Base-by-base conservation (phyloP, 2,888 invertebrate genomes). In the Clanis bilineata region DNA sequence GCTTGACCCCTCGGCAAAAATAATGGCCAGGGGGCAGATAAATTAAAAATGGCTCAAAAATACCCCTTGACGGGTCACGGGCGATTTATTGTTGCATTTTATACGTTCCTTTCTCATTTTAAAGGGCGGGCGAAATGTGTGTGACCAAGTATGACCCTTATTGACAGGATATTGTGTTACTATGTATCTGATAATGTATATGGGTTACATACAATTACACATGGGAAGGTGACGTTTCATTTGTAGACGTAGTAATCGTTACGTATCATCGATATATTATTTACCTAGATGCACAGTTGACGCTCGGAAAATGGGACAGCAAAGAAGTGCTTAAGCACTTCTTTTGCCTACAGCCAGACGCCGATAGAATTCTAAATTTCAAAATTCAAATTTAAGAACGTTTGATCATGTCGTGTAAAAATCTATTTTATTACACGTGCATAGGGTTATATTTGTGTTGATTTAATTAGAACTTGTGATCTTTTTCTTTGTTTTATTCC, bases 21-120 rank as follows among this genome's bases (percentile, higher is more conserved):
- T 90, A 90, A 91, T 88, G 83, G 86, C 81, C 57, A 67, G 79
- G 81, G 90, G 90, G 85, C 89, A 90, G 84, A 90, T 92, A 91
- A 91, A 92, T 92, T 92, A 92, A 92, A 92, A 92, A 90, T 89
- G 84, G 78, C 70, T 89, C 88, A 85, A 89, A 89, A 90, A 89
- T 88, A 85, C 86, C 90, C 88, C 88, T 87, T 88, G 87, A 86
- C 82, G 79, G 74, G 61, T 61, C n/a, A 21, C 66, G 69, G 43
- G 73, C 73, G 79, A 82, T 81, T 82, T 80, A 82, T 80, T 67
- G 77, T 75, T 66, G 60, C 63, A 72, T 71, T 80, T 58, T 58
- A 41, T 76, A 71, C 76, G 70, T 71, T 65, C 64, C 62, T 65
- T 60, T 59, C 62, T 65, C 63, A 60, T 70, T 74, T 74, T 73